phyloP scores from a whole-genome alignment of 2,113 vertebrate genomes.

The Butorides virescens region DNA sequence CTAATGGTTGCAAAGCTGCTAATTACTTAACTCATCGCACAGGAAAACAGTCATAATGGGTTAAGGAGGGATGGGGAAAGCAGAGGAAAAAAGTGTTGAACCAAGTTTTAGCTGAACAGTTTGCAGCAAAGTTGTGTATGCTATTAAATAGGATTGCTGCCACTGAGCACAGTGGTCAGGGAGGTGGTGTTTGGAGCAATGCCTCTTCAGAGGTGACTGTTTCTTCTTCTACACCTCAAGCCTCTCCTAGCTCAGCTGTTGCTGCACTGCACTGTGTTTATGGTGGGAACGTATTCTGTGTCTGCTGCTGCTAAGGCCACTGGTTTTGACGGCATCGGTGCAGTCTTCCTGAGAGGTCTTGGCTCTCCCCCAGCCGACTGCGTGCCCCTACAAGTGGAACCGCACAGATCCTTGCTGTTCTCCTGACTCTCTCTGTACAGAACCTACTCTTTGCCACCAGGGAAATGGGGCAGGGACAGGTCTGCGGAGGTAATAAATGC shows the following conservation, averaged over 20 bases:
- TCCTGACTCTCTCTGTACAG: background rate
- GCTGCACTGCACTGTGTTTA: background rate
- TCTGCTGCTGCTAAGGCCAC: background rate
- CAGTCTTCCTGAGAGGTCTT: background rate
- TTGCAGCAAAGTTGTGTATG: background rate
- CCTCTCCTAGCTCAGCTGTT: background rate
- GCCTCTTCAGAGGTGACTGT: background rate
- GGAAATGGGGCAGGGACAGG: background rate
- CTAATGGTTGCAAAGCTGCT: background rate
- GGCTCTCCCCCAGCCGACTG: background rate
- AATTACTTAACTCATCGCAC: background rate
- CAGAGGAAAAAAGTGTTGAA: background rate
- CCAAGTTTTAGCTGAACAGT: background rate
- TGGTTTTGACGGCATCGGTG: fast-evolving
- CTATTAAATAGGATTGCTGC: background rate
- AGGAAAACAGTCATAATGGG: background rate
- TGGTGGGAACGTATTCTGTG: background rate
- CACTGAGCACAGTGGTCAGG: too few relatives aligned
- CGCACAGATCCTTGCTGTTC: background rate
- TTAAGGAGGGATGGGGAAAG: background rate
- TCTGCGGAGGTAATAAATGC: background rate
- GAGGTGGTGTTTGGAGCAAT: background rate
- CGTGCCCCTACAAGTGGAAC: fast-evolving
- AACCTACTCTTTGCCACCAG: background rate
- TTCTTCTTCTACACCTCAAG: background rate